Percentiles rank a stretch among this genome's conserved stretches.
These are phyloP conservation scores for Zaprionus tsacasi DNA, from an alignment of 1,140 invertebrate genomes.

Conservation along the genomic window DNA sequence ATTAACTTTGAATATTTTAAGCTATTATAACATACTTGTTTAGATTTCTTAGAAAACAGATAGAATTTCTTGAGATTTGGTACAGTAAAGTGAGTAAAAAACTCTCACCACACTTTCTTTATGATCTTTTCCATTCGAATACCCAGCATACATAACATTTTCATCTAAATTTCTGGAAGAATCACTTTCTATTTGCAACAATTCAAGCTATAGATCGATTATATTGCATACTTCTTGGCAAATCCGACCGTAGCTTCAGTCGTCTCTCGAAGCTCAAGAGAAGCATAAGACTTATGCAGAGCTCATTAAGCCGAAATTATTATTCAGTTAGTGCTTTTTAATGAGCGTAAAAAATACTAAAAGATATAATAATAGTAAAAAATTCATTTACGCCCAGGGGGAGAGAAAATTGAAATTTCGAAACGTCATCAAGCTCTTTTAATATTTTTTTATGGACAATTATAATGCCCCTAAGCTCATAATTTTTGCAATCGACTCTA, in stretches of 20 bases:
- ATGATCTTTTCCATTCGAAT: background rate
- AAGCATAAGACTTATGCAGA: background rate
- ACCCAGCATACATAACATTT: background rate
- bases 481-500: conserved; percentile 14
- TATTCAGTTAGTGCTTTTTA: conserved; percentile 1
- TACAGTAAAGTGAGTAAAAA: background rate
- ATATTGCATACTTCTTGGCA: conserved; percentile 6
- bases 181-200: conserved; percentile 2
- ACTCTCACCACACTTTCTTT: background rate
- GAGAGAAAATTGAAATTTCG: background rate
- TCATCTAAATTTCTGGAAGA: background rate
- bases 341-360: background rate
- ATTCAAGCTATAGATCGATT: background rate
- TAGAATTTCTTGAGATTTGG: background rate
- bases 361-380: conserved; percentile 2
- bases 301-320: background rate
- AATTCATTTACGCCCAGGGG: background rate
- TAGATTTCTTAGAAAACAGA: no score
- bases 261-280: background rate
- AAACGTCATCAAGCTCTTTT: background rate
- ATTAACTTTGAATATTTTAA: no score
- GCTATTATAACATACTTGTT: background rate
- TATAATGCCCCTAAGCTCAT: conserved; percentile 13
- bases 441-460: background rate
- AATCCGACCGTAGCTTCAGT: background rate